These are phyloP conservation scores for Mirounga angustirostris DNA, from an alignment of 2,113 vertebrate species.

Conservation along the genomic window DNA sequence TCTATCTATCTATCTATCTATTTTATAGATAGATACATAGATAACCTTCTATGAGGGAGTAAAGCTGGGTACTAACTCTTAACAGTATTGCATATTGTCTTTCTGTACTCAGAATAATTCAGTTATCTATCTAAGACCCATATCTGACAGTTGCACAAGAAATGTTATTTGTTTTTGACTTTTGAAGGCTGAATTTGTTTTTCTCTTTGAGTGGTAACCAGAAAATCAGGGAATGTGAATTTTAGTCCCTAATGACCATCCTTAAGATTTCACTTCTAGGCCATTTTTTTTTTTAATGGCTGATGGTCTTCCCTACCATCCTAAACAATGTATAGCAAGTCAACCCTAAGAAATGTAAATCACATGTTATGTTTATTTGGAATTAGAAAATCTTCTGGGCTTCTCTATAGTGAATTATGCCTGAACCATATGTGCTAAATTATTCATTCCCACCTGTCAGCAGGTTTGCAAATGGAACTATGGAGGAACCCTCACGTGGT, in stretches of 20 bases:
- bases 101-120: not conserved
- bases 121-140: not conserved
- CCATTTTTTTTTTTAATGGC: not conserved
- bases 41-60: not conserved
- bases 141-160: not conserved
- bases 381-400: not conserved
- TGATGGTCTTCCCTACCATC: not conserved
- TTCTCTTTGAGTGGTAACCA: not conserved
- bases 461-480: not conserved
- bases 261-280: not conserved
- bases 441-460: not conserved
- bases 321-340: not conserved
- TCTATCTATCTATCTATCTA: too few species aligned
- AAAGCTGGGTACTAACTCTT: not conserved
- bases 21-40: not conserved
- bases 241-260: slow-evolving; percentile 14
- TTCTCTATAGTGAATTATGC: not conserved
- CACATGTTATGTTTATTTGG: slow-evolving; percentile 43
- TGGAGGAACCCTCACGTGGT: not conserved
- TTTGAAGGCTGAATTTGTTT: slow-evolving; percentile 51
- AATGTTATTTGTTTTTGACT: slow-evolving; percentile 40
- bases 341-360: not conserved
- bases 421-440: not conserved
- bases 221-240: not conserved
- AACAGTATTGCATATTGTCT: not conserved